Percentiles rank a stretch among this genome's conserved stretches.
These are phyloP conservation scores for Anoplolepis gracilipes DNA, from an alignment of 1,140 invertebrate species.

Conservation along the genomic window DNA sequence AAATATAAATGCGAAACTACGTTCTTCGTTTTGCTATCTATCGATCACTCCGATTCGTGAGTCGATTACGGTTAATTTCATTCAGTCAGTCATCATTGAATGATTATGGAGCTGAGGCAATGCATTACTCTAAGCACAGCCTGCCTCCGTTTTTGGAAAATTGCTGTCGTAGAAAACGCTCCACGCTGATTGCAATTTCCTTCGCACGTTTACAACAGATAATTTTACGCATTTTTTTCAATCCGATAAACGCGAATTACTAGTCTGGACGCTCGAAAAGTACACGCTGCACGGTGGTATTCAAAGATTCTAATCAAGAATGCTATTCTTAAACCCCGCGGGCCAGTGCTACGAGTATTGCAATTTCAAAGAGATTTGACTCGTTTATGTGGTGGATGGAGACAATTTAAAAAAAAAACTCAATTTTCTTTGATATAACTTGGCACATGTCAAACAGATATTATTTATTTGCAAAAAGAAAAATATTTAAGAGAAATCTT, in stretches of 20 bases:
- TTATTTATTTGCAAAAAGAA: not conserved
- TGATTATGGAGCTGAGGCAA: slow-evolving; percentile 74
- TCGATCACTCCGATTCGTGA: slow-evolving; percentile 69
- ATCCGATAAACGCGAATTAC: slow-evolving; percentile 22
- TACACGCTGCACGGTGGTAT: not conserved
- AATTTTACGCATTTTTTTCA: slow-evolving; percentile 23
- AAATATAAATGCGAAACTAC: slow-evolving; percentile 71
- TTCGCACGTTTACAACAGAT: slow-evolving; percentile 17
- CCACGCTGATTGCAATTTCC: not conserved
- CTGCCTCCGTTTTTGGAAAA: slow-evolving; percentile 50
- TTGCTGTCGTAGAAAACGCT: slow-evolving; percentile 24
- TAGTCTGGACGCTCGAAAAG: not conserved
- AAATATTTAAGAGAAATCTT: not conserved
- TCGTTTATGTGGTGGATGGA: not conserved
- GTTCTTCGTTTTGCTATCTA: slow-evolving; percentile 70
- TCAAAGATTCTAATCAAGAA: slow-evolving; percentile 23
- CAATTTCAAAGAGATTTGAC: not conserved
- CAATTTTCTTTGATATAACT: not conserved
- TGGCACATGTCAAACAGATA: not conserved
- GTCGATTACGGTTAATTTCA: slow-evolving; percentile 83
- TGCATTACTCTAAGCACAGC: slow-evolving; percentile 29
- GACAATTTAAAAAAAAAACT: not conserved
- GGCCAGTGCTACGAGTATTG: not conserved
- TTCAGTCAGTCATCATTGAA: slow-evolving; percentile 81
- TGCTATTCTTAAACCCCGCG: slow-evolving; percentile 2